Conservation (phyloP, 2,113 vertebrate species). For the Gopherus flavomarginatus region DNA sequence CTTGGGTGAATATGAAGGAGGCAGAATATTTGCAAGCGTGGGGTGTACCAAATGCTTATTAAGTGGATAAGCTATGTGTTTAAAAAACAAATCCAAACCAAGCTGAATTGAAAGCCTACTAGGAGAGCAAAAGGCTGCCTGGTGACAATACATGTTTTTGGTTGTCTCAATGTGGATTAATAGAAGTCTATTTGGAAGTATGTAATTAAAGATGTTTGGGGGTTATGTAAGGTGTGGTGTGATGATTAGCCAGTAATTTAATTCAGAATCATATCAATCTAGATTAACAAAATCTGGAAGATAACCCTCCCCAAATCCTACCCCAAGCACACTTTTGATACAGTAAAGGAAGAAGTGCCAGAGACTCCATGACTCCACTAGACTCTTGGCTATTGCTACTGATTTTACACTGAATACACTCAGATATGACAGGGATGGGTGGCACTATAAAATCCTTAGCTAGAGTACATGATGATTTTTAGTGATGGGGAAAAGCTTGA, state of each 20-base stretch:
- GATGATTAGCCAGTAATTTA: not conserved
- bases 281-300: not conserved
- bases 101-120: not conserved
- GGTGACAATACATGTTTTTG: not conserved
- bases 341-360: too few species aligned
- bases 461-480: too few species aligned
- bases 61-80: not conserved
- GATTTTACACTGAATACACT: too few species aligned
- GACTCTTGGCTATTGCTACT: too few species aligned
- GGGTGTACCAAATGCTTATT: not conserved
- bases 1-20: not conserved
- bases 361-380: too few species aligned
- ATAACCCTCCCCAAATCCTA: not conserved
- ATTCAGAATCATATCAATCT: not conserved
- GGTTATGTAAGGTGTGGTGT: not conserved
- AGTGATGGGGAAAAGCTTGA: too few species aligned
- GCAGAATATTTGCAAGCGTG: not conserved
- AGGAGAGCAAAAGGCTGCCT: not conserved
- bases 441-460: too few species aligned
- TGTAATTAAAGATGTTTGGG: too few species aligned
- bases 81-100: not conserved
- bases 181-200: not conserved
- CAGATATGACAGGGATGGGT: too few species aligned
- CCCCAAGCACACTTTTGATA: too few species aligned
- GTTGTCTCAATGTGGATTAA: not conserved